These are phyloP conservation scores for Keiferia lycopersicella DNA, from an alignment of 2,888 invertebrate species.

Conservation along the genomic window DNA sequence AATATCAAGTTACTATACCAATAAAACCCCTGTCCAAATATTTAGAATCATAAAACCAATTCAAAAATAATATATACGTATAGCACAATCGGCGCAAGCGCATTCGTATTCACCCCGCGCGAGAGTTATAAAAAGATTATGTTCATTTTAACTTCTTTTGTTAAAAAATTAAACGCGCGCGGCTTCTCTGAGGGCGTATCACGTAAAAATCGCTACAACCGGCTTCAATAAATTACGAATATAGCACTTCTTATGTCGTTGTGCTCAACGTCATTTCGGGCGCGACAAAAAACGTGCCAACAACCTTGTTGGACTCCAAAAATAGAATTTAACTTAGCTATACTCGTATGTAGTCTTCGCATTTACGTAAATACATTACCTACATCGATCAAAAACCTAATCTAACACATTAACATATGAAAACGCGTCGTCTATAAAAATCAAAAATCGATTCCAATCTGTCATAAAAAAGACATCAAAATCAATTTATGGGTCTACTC, in stretches of 20 bases:
- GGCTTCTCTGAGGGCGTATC: conserved; percentile 63
- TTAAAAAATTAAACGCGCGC: conserved; percentile 69
- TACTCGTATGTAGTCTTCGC: conserved; percentile 24
- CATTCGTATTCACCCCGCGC: conserved; percentile 73
- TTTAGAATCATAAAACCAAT: conserved; percentile 78
- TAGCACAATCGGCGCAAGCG: conserved; percentile 68
- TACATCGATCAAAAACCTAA: conserved; percentile 49
- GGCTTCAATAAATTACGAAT: conserved; percentile 71
- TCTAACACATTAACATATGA: conserved; percentile 72
- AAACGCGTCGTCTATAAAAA: conserved; percentile 65
- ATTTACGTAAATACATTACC: conserved; percentile 31
- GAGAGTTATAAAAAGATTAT: conserved; percentile 71
- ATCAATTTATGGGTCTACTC: conserved; percentile 69
- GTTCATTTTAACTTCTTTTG: conserved; percentile 74
- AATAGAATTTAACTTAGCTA: conserved; percentile 6
- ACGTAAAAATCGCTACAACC: conserved; percentile 62
- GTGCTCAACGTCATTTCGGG: conserved; percentile 14
- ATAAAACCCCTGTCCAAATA: conserved; percentile 79
- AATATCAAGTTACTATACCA: conserved; percentile 75
- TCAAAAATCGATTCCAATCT: conserved; percentile 68
- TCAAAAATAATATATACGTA: conserved; percentile 76
- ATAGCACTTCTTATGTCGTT: conserved; percentile 39
- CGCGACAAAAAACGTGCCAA: conserved; percentile 44
- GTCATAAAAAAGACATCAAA: conserved; percentile 72
- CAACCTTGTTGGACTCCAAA: conserved; percentile 40